Percentiles rank a stretch among this genome's conserved stretches.
These are phyloP conservation scores for Acanthaster planci DNA, from an alignment of 35 echinoderm and acorn worm genomes.

Conservation along the genomic window DNA sequence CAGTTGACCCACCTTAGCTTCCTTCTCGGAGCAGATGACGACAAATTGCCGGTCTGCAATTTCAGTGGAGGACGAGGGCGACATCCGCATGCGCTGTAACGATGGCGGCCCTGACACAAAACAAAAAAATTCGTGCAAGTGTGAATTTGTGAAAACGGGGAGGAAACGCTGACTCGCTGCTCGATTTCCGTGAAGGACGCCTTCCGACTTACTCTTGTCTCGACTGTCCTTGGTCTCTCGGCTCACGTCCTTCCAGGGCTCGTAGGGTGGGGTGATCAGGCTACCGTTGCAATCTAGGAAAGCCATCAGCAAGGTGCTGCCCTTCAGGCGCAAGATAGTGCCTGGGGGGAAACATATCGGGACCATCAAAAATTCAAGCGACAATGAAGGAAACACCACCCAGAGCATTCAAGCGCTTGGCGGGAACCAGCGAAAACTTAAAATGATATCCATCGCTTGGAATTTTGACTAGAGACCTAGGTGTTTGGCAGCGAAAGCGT, in stretches of 20 bases:
- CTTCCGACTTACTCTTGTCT: conserved; percentile 92
- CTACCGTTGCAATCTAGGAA: conserved; percentile 88
- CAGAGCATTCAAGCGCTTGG: background rate
- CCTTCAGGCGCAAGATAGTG: conserved; percentile 94
- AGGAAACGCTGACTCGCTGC: too few relatives aligned
- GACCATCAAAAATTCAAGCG: background rate
- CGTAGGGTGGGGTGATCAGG: conserved; percentile 63
- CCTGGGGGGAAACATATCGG: conserved; percentile 39
- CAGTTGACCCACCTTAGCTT: conserved; percentile 68
- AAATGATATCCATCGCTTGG: too few relatives aligned
- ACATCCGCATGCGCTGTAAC: conserved; percentile 87
- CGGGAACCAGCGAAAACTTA: too few relatives aligned
- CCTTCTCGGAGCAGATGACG: conserved; percentile 92
- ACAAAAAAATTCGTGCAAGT: too few relatives aligned
- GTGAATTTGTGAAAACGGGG: too few relatives aligned
- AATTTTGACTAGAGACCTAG: too few relatives aligned
- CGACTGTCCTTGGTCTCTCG: conserved; percentile 68
- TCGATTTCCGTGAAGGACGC: too few relatives aligned
- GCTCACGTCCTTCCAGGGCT: conserved; percentile 90
- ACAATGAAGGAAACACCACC: background rate
- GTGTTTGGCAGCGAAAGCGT: too few relatives aligned
- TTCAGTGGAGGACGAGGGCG: conserved; percentile 96
- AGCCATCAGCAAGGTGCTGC: conserved; percentile 68
- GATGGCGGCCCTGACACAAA: conserved; percentile 32
- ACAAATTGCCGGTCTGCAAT: conserved; percentile 96